Conservation (phyloP, 1,140 invertebrate species). For the Nymphalis io region DNA sequence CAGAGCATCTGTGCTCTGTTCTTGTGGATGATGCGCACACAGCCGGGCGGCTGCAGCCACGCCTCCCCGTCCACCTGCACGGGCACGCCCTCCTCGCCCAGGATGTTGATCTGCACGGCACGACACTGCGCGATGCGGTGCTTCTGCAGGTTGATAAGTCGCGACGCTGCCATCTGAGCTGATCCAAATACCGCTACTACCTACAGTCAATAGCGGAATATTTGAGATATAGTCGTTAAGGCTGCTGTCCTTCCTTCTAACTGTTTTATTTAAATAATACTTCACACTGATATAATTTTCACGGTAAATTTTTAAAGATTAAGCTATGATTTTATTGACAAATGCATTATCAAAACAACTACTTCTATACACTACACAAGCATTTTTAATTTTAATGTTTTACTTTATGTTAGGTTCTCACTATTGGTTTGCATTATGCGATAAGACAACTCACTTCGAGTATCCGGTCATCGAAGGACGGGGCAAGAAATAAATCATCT, state of each 20-base stretch:
- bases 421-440: background rate
- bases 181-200: constrained; percentile 98
- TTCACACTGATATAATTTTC: too few species aligned
- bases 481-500: constrained; percentile 92
- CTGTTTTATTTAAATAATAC: background rate
- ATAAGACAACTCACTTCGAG: constrained; percentile 87
- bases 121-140: constrained; percentile 98
- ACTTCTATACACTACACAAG: too few species aligned
- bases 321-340: too few species aligned
- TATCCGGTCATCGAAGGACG: constrained; percentile 95
- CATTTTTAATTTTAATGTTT: too few species aligned
- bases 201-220: constrained; percentile 80
- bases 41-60: constrained; percentile 98
- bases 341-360: too few species aligned
- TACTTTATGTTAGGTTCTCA: too few species aligned
- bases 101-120: constrained; percentile 96
- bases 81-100: constrained; percentile 93
- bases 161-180: constrained; percentile 97
- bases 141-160: constrained; percentile 96
- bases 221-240: background rate
- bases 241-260: background rate
- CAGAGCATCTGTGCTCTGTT: constrained; percentile 98
- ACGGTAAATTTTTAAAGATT: too few species aligned
- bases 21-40: constrained; percentile 97
- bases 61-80: constrained; percentile 98